These are phyloP conservation scores for Oenanthe oenanthe DNA, from an alignment of 2,113 vertebrate species.

Conservation along the genomic window DNA sequence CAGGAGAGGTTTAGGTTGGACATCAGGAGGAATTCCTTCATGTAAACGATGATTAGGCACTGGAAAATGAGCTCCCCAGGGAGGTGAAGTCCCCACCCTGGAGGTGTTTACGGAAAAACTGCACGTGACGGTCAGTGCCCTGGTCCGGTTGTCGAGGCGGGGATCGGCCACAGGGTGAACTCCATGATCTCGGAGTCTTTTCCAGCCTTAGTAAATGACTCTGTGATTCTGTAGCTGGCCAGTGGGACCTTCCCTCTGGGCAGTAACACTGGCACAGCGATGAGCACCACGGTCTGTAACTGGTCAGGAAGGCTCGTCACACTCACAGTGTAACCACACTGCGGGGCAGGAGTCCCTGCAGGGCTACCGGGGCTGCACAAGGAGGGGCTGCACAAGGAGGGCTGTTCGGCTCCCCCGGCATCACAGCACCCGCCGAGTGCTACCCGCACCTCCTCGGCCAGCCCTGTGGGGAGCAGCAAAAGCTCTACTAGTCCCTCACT, in stretches of 20 bases:
- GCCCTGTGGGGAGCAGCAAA: neutral
- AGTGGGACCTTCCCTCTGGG: neutral
- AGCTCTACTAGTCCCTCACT: rapidly evolving
- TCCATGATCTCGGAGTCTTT: neutral
- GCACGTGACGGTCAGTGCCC: neutral
- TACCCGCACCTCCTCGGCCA: neutral
- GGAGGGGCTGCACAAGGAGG: neutral
- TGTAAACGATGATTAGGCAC: too few relatives aligned
- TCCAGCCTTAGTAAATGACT: neutral
- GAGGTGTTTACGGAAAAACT: too few relatives aligned
- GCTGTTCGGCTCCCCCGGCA: neutral
- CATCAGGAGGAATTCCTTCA: neutral
- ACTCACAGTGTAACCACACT: too few relatives aligned
- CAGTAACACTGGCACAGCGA: neutral
- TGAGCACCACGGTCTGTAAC: neutral
- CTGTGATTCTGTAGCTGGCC: neutral
- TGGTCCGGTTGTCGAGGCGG: too few relatives aligned
- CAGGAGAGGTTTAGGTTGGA: neutral
- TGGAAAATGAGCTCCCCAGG: neutral
- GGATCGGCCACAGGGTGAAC: neutral
- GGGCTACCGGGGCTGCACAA: neutral
- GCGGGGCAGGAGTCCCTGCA: neutral
- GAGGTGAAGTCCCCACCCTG: neutral
- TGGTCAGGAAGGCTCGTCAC: neutral
- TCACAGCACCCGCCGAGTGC: neutral